A percentile compares a stretch with the other conserved stretches of the same genome.
These are phyloP conservation scores for Tetranychus truncatus DNA, from an alignment of 2,888 invertebrate species.

Conservation along the genomic window DNA sequence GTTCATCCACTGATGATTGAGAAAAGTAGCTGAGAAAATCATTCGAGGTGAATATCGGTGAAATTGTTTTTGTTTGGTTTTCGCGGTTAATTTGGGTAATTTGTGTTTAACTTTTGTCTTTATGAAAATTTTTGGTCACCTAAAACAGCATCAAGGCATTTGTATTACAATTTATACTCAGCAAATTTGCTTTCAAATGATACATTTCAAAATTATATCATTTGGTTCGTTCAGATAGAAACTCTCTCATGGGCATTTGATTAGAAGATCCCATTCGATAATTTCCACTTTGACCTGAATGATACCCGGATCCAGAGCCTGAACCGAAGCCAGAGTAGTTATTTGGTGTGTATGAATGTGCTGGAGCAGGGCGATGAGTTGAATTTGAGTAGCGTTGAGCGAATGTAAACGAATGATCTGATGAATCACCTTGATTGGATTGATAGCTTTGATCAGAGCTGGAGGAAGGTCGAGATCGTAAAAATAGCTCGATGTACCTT, in stretches of 20 bases:
- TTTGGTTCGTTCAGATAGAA: not conserved
- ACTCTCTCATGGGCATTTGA: not conserved
- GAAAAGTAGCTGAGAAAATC: no score
- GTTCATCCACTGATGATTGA: no score
- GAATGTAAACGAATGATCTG: not conserved
- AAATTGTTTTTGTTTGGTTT: no score
- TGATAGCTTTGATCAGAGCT: not conserved
- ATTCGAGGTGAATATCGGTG: no score
- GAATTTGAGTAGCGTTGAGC: not conserved
- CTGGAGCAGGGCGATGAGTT: not conserved
- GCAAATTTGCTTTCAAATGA: no score
- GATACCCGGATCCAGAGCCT: not conserved
- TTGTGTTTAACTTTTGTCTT: no score
- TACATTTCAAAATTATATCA: not conserved
- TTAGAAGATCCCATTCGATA: not conserved
- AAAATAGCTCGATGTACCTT: constrained; percentile 28
- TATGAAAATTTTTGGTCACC: no score
- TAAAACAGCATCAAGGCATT: no score
- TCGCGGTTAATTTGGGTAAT: no score
- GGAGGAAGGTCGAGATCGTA: constrained; percentile 21
- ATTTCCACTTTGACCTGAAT: not conserved
- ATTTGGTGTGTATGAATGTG: not conserved
- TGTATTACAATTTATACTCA: no score
- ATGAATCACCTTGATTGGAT: not conserved
- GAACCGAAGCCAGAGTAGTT: not conserved